A percentile compares a stretch with the other conserved stretches of the same genome.
Conservation (phyloP, 1,140 invertebrate genomes). For the Meloidogyne chitwoodi region DNA sequence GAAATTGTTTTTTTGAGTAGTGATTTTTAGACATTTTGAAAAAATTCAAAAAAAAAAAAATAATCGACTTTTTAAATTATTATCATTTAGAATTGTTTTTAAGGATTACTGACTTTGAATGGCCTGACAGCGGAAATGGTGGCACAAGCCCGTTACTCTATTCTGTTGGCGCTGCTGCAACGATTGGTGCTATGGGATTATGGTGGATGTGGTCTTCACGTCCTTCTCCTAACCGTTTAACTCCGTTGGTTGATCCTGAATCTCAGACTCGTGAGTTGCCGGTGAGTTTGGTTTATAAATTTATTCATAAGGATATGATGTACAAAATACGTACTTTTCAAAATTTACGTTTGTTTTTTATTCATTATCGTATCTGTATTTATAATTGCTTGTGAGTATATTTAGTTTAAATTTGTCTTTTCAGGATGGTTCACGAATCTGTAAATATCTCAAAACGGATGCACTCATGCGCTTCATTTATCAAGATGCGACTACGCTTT, state of each 20-base stretch:
- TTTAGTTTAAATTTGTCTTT: slow-evolving; percentile 56
- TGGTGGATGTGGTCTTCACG: slow-evolving; percentile 38
- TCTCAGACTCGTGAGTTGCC: slow-evolving; percentile 35
- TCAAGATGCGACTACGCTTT: slow-evolving; percentile 77
- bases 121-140: slow-evolving; percentile 29
- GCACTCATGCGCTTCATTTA: slow-evolving; percentile 78
- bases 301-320: background rate
- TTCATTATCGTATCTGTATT: slow-evolving; percentile 5
- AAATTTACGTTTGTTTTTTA: background rate
- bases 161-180: slow-evolving; percentile 34
- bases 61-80: background rate
- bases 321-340: too few relatives aligned
- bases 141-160: slow-evolving; percentile 23
- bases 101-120: slow-evolving; percentile 36
- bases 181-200: slow-evolving; percentile 42
- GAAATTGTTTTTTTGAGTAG: background rate
- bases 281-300: slow-evolving; percentile 12
- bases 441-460: slow-evolving; percentile 84
- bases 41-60: too few relatives aligned
- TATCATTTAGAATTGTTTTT: slow-evolving; percentile 10
- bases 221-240: slow-evolving; percentile 21
- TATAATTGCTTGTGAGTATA: too few relatives aligned
- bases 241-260: slow-evolving; percentile 37
- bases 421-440: slow-evolving; percentile 80
- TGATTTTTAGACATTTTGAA: background rate